These are phyloP conservation scores for Ectropis grisescens DNA, from an alignment of 1,140 invertebrate genomes.

Conservation along the genomic window DNA sequence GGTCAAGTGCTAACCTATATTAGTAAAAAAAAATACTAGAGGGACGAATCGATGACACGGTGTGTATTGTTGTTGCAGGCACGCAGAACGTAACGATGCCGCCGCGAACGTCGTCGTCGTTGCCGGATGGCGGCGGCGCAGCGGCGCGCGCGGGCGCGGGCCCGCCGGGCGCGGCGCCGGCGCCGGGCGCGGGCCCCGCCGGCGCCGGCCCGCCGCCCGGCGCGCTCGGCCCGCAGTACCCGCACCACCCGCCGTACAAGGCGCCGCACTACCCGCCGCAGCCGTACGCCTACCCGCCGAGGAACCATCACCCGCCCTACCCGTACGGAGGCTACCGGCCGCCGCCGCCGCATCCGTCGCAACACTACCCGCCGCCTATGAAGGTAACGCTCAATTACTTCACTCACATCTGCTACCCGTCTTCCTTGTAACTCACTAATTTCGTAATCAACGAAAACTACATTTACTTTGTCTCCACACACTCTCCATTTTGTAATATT, in stretches of 20 bases:
- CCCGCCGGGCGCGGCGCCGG: slow-evolving; percentile 28
- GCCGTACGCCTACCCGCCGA: slow-evolving; percentile 52
- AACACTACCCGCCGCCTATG: slow-evolving; percentile 49
- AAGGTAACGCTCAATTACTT: slow-evolving; percentile 27
- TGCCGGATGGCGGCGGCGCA: slow-evolving; percentile 84
- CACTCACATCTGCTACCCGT: no score
- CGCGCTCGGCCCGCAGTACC: no score
- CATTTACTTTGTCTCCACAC: no score
- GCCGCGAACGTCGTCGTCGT: slow-evolving; percentile 90
- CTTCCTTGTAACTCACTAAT: no score
- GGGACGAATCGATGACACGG: no score
- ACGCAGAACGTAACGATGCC: slow-evolving; percentile 93
- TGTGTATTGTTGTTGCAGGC: slow-evolving; percentile 75
- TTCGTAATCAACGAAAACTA: no score
- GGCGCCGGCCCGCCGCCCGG: slow-evolving; percentile 66
- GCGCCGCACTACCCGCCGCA: slow-evolving; percentile 53
- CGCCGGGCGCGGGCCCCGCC: slow-evolving; percentile 32
- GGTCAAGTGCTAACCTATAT: no score
- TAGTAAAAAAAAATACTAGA: no score
- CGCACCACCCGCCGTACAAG: slow-evolving; percentile 62
- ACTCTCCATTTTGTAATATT: no score
- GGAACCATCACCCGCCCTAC: slow-evolving; percentile 53
- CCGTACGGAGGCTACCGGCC: slow-evolving; percentile 46
- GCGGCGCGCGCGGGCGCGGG: slow-evolving; percentile 77
- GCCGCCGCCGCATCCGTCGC: slow-evolving; percentile 49